A percentile compares a stretch with the other conserved stretches of the same genome.
phyloP scores from a whole-genome alignment of 2,113 vertebrate species.

The Lucifuga dentata region DNA sequence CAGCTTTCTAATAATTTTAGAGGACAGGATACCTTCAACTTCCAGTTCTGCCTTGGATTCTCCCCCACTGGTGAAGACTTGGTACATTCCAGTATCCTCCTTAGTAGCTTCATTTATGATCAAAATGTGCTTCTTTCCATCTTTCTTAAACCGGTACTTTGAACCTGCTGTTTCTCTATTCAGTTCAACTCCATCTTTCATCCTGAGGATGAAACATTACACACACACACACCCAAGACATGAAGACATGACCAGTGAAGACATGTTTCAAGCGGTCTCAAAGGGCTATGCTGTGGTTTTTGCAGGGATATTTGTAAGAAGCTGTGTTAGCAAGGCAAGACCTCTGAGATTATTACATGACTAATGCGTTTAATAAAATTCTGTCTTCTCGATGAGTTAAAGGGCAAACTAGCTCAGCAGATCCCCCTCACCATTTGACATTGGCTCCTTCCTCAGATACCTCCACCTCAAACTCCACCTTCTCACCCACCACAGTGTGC shows the following conservation, averaged over 20 bases:
- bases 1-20: too few relatives aligned
- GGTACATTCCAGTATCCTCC: constrained; percentile 86
- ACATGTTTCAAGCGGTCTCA: too few relatives aligned
- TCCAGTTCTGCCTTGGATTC: constrained; percentile 90
- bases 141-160: constrained; percentile 93
- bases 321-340: too few relatives aligned
- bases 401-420: background rate
- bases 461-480: constrained; percentile 89
- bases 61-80: constrained; percentile 88
- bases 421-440: constrained; percentile 87
- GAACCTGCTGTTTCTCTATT: constrained; percentile 84
- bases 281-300: too few relatives aligned
- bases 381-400: background rate
- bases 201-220: constrained; percentile 80
- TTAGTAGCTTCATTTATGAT: constrained; percentile 87
- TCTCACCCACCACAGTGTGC: constrained; percentile 89
- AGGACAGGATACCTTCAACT: constrained; percentile 86
- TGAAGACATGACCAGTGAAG: too few relatives aligned
- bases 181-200: constrained; percentile 91
- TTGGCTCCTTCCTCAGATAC: constrained; percentile 92
- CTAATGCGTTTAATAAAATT: background rate
- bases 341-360: background rate
- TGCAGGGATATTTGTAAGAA: background rate
- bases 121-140: constrained; percentile 88
- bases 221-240: constrained; percentile 9